Base-by-base conservation (phyloP, 2,888 invertebrate genomes). In the Aleiodes testaceus region DNA sequence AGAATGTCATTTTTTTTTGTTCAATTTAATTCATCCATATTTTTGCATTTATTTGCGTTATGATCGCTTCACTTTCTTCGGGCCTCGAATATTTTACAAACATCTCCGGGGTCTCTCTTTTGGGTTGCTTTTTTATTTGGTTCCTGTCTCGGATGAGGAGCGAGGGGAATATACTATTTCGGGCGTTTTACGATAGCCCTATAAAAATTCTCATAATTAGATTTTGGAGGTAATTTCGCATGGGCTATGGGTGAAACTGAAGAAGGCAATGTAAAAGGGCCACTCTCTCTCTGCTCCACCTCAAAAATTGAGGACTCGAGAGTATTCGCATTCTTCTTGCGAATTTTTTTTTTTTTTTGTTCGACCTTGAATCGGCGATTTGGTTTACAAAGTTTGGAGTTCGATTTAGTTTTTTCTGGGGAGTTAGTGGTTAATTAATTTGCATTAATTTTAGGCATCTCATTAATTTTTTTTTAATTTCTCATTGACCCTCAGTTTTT, bases 191-290 rank as follows among this genome's bases (percentile, higher is more conserved):
- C 87, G 87, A 87, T 85, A 81, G 86, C 84, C 83, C 84, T 87
- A 86, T 87, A 86, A 85, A 87, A 84, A 85, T 87, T 63, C 82
- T 86, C 79, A 80, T 87, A 87, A 87, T 87, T 87, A 87, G 86
- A 86, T 87, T 86, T 86, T 76, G 83, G 80, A 86, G 82, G 82
- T 86, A 86, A 86, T 85, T 84, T 84, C 82, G 84, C 80, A 80
- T 76, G 79, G 78, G 78, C 30, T 42, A 50, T 66, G 50, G 66
- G 14, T 26, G 50, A 36, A 50, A 14, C 50, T 12, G 42, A 59
- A 59, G 59, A 42, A 16, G 16, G 36, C 16, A 59, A 59, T 59
- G 30, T 53, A 53, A 53, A 26, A 59, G 59, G 59, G 42, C 59
- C 42, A 36, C 36, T 7, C 59, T 36, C 36, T 7, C 59, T 36